Conservation (phyloP, 1,140 invertebrate genomes). For the Dinothrombium tinctorium region DNA sequence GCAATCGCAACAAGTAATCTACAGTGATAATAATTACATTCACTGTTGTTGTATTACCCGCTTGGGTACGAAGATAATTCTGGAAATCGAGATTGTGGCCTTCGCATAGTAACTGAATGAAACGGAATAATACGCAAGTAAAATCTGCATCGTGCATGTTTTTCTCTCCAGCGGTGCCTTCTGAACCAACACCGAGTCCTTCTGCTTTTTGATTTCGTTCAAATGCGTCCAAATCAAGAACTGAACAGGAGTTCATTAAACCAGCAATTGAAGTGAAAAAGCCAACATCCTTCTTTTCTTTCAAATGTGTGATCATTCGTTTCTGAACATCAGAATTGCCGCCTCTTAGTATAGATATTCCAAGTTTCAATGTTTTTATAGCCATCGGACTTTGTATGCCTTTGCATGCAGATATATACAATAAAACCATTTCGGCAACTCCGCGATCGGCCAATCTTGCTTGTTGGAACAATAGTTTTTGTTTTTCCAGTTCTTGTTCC, state of each 20-base stretch:
- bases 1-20: slow-evolving; percentile 84
- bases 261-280: slow-evolving; percentile 98
- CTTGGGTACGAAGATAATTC: slow-evolving; percentile 93
- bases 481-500: slow-evolving; percentile 99
- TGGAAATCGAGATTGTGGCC: slow-evolving; percentile 99
- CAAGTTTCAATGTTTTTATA: slow-evolving; percentile 87
- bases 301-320: slow-evolving; percentile 88
- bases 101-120: slow-evolving; percentile 96
- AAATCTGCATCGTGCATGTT: slow-evolving; percentile 99
- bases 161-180: slow-evolving; percentile 83
- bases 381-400: slow-evolving; percentile 41
- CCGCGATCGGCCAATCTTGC: slow-evolving; percentile 76
- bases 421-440: slow-evolving; percentile 91
- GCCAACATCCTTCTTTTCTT: slow-evolving; percentile 95
- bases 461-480: slow-evolving; percentile 91
- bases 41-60: slow-evolving; percentile 94
- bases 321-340: slow-evolving; percentile 91
- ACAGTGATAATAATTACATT: slow-evolving; percentile 99
- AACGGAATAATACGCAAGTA: slow-evolving; percentile 88
- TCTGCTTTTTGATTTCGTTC: slow-evolving; percentile 98
- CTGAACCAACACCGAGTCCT: slow-evolving; percentile 57
- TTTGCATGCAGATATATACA: slow-evolving; percentile 72
- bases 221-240: slow-evolving; percentile 93
- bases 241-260: slow-evolving; percentile 90
- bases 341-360: slow-evolving; percentile 84